Conservation (phyloP, 2,113 vertebrate genomes). For the Toxotes jaculatrix region DNA sequence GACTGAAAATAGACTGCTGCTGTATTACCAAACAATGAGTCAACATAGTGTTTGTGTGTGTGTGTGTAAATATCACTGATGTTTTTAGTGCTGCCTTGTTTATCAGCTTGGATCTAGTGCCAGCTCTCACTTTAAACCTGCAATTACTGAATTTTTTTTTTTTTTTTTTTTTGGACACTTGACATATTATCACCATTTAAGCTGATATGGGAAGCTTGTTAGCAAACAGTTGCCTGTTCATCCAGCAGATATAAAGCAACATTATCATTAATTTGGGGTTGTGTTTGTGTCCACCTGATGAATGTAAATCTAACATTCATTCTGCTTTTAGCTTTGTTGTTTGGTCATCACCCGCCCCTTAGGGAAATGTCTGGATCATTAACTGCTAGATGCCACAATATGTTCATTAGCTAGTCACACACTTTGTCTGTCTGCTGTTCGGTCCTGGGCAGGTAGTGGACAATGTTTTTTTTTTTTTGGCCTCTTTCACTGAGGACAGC, state of each 20-base stretch:
- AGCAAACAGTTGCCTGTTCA: neutral
- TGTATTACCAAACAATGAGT: neutral
- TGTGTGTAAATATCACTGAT: neutral
- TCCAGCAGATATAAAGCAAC: neutral
- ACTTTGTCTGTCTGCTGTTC: neutral
- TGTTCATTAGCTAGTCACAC: neutral
- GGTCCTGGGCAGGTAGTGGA: neutral
- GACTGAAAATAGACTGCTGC: constrained; percentile 1
- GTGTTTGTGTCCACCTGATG: no score
- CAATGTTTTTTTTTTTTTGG: neutral
- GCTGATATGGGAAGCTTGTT: neutral
- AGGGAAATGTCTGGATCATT: constrained; percentile 12
- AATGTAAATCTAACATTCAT: constrained; percentile 1
- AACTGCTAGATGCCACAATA: neutral
- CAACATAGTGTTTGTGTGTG: neutral
- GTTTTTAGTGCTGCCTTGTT: neutral
- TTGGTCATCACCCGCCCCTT: neutral
- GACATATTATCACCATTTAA: neutral
- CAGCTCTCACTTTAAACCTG: neutral
- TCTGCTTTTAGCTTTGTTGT: neutral
- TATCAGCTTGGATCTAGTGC: neutral
- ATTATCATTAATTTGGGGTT: constrained; percentile 10
- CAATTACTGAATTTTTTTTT: neutral
- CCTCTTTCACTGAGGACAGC: constrained; percentile 6
- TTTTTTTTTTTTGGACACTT: neutral